Evolutionary conservation across 2,888 invertebrate species (phyloP).

Genomic region (Antheraea yamamai): DNA sequence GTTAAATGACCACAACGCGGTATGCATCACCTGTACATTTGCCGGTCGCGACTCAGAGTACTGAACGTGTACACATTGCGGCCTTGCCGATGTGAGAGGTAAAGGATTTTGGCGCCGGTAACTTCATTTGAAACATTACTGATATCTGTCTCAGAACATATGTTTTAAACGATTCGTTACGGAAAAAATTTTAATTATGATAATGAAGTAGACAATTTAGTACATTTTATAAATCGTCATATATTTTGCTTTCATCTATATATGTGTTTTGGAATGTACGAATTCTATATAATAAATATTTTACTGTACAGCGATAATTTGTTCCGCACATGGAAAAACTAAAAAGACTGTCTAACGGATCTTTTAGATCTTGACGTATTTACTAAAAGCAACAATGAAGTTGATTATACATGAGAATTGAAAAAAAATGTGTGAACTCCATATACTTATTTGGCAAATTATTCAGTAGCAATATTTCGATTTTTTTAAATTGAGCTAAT

Average conservation of each 20-base stretch:
- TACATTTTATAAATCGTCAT: background rate
- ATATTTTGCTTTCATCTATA: background rate
- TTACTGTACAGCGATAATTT: no score
- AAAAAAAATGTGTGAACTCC: no score
- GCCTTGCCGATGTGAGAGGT: constrained; percentile 47
- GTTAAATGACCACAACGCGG: constrained; percentile 65
- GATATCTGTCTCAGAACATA: constrained; percentile 3
- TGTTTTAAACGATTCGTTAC: background rate
- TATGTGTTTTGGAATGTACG: background rate
- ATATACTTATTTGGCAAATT: no score
- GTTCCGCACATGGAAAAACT: no score
- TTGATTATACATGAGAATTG: no score
- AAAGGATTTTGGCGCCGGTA: constrained; percentile 41
- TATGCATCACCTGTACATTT: constrained; percentile 49
- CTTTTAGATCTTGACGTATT: no score
- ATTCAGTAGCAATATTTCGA: no score
- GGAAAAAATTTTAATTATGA: background rate
- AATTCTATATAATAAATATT: no score
- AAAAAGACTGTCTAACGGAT: no score
- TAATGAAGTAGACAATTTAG: background rate
- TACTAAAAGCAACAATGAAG: no score
- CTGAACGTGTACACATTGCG: constrained; percentile 27
- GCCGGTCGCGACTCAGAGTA: constrained; percentile 36
- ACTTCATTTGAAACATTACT: constrained; percentile 23
- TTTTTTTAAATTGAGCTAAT: no score